Percentiles rank a stretch among this genome's conserved stretches.
Conservation (phyloP, 2,797 vertebrate species). For the Chrosomus eos region DNA sequence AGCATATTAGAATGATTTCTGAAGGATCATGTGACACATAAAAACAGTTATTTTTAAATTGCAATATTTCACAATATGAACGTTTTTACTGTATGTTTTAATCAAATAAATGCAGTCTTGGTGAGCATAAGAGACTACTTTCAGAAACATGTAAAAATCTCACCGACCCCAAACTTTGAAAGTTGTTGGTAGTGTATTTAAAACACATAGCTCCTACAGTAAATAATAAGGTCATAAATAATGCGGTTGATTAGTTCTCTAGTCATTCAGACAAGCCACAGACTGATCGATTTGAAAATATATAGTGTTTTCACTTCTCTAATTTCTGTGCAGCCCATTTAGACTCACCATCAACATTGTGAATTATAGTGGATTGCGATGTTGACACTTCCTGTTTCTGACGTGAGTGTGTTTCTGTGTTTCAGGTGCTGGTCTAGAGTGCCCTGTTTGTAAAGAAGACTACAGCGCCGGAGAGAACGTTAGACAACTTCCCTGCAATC, state of each 20-base stretch:
- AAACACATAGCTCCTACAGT: not conserved
- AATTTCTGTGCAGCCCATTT: not conserved
- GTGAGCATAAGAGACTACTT: not conserved
- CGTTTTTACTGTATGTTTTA: not conserved
- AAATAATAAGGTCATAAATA: not conserved
- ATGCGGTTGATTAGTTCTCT: not conserved
- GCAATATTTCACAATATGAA: not conserved
- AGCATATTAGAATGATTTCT: not conserved
- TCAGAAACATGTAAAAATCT: not conserved
- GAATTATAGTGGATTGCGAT: not conserved
- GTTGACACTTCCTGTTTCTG: not conserved
- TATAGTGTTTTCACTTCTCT: not conserved
- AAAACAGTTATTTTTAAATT: not conserved
- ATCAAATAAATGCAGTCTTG: not conserved
- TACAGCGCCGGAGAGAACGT: constrained; percentile 89
- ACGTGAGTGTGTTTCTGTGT: not conserved
- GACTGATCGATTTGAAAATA: not conserved
- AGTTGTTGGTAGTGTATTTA: not conserved
- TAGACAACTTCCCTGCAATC: constrained; percentile 95
- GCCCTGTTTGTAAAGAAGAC: constrained; percentile 98
- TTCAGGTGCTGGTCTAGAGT: constrained; percentile 92
- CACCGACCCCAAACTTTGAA: not conserved
- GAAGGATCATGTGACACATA: not conserved
- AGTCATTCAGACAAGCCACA: not conserved
- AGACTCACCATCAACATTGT: too few relatives aligned